Evolutionary conservation across 2,888 invertebrate genomes (phyloP).

Genomic region (Actias luna): DNA sequence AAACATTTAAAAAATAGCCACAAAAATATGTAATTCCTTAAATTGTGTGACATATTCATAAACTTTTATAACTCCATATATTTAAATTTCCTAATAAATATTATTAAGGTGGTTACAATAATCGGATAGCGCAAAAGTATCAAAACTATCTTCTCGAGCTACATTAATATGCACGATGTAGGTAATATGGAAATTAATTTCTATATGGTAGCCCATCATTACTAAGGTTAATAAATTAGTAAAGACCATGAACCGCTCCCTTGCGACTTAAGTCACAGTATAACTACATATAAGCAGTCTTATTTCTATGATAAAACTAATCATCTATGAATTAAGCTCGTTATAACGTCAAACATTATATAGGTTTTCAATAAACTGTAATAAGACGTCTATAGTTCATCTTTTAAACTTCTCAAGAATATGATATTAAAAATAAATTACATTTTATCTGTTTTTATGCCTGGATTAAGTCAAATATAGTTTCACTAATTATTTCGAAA

Average conservation of each 20-base stretch:
- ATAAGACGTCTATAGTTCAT: neutral
- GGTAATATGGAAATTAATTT: slow-evolving; percentile 75
- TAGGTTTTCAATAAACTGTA: neutral
- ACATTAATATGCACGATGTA: slow-evolving; percentile 62
- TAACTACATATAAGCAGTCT: slow-evolving; percentile 44
- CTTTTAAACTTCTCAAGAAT: too few species aligned
- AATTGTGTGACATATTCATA: too few species aligned
- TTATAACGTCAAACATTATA: neutral
- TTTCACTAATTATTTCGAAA: too few species aligned
- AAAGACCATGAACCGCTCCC: slow-evolving; percentile 53
- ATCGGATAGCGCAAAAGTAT: slow-evolving; percentile 34
- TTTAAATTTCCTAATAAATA: neutral
- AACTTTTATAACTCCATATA: too few species aligned
- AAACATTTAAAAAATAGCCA: too few species aligned
- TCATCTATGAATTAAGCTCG: slow-evolving; percentile 14
- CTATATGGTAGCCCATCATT: slow-evolving; percentile 68
- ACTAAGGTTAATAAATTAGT: slow-evolving; percentile 79
- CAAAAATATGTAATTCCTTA: too few species aligned
- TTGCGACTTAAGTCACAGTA: slow-evolving; percentile 57
- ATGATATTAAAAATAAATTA: too few species aligned
- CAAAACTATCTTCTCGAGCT: slow-evolving; percentile 38
- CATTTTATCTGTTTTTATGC: too few species aligned
- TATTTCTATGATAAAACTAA: slow-evolving; percentile 45
- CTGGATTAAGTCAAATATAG: too few species aligned
- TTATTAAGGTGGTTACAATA: neutral